Evolutionary conservation across 1,140 invertebrate genomes (phyloP).

Genomic region (Colletes latitarsis): DNA sequence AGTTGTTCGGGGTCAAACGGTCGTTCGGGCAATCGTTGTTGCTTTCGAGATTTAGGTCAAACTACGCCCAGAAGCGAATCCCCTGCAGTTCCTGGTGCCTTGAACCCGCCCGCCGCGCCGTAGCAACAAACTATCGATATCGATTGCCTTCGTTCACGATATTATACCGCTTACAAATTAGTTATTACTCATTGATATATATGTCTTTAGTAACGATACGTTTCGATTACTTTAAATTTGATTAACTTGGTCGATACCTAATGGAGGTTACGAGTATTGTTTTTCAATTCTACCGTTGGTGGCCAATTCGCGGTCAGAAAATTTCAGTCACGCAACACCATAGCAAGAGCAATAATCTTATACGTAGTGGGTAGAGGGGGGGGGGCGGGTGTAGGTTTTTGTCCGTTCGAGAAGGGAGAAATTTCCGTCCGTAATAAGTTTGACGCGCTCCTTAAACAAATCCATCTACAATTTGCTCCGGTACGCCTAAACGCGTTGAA

Average conservation of each 20-base stretch:
- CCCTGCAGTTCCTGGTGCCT: conserved; percentile 33
- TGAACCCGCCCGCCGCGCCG: conserved; percentile 18
- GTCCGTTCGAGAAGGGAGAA: background rate
- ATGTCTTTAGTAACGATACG: no score
- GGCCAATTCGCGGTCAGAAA: background rate
- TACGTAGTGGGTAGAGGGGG: no score
- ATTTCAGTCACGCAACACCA: no score
- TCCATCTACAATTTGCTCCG: background rate
- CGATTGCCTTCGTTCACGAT: no score
- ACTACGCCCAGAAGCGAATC: conserved; percentile 32
- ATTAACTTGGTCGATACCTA: no score
- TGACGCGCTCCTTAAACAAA: conserved; percentile 26
- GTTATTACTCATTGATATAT: no score
- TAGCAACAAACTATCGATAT: background rate
- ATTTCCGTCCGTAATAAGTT: background rate
- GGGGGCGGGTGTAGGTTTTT: background rate
- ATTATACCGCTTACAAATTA: no score
- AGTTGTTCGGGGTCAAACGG: conserved; percentile 51
- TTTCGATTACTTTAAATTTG: no score
- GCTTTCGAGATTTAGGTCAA: conserved; percentile 49
- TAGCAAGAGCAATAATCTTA: no score
- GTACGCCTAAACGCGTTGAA: conserved; percentile 7
- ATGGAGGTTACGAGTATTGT: conserved; percentile 26
- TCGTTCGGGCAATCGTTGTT: conserved; percentile 48
- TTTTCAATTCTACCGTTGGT: background rate